Evolutionary conservation across 2,113 vertebrate genomes (phyloP), one percentile per base, ranked within the genome.

Genomic region (Malurus melanocephalus): DNA sequence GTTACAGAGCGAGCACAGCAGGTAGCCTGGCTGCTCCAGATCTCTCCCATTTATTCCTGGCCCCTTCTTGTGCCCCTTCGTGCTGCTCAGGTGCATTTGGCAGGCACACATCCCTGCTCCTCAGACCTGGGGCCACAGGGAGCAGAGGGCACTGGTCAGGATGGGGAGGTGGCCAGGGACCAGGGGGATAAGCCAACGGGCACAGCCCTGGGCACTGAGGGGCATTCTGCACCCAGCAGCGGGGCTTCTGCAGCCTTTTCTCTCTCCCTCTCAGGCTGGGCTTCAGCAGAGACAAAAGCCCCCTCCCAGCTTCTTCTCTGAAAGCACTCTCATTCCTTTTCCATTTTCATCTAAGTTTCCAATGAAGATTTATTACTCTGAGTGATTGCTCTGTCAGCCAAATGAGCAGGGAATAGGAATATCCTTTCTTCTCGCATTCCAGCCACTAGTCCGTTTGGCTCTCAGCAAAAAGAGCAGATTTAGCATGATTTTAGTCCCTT

Each of bases 331-430:
- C 6, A 0, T 79, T 78, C 80, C 46, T 90, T 66, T 81, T 86
- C 86, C 61, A 65, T 76, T 90, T 93, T 88, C 86, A 83, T 86
- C 80, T 77, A 46, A 57, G 80, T 86, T 92, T 88, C 73, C 93
- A 93, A 78, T 57, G 83, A 92, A 90, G 90, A 95, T 91, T 94
- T 94, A 94, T 93, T 94, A 88, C 86, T 52, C 62, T 67, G 62
- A 92, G 62, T 68, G 69, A 95, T 94, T 91, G 89, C 0, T 0
- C 77, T 75, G 83, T 65, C 83, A 93, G 86, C 69, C 73, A 92
- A 88, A 89, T 82, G 71, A 88, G 53, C 3, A 28, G 62, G 73
- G 76, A 94, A 91, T 57, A 79, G 75, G 87, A 92, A 90, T 88
- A 87, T 78, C 80, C 69, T 91, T 93, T 93, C 91, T 38, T 81